These are phyloP conservation scores for Salminus brasiliensis DNA, from an alignment of 2,113 vertebrate genomes.

Conservation along the genomic window DNA sequence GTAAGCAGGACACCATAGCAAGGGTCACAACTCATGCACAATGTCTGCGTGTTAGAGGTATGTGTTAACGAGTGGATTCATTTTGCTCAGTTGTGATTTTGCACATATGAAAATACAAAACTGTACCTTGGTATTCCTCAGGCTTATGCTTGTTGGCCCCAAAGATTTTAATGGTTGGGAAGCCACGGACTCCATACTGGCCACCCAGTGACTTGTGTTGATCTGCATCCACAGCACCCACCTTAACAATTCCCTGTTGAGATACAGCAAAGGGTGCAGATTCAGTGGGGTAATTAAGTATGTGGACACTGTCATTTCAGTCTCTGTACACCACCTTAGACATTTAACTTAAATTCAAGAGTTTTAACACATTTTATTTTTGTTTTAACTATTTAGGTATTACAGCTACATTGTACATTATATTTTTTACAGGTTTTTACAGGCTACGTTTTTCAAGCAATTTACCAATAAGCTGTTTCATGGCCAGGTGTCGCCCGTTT, in stretches of 20 bases:
- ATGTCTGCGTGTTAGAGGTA: background rate
- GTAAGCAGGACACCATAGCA: background rate
- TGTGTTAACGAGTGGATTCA: background rate
- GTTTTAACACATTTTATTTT: too few relatives aligned
- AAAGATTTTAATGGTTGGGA: conserved; percentile 98
- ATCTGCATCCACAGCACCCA: conserved; percentile 95
- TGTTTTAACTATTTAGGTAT: too few relatives aligned
- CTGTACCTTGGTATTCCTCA: conserved; percentile 92
- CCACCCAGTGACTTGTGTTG: conserved; percentile 90
- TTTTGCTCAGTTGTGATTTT: background rate
- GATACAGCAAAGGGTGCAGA: conserved; percentile 13
- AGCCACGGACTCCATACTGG: conserved; percentile 91
- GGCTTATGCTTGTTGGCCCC: conserved; percentile 93
- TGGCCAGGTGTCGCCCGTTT: too few relatives aligned
- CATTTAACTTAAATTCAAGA: too few relatives aligned
- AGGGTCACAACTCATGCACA: background rate
- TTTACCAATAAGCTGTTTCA: too few relatives aligned
- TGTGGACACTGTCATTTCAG: too few relatives aligned
- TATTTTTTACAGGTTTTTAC: too few relatives aligned
- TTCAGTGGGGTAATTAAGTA: too few relatives aligned
- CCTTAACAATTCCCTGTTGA: conserved; percentile 87
- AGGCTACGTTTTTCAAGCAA: too few relatives aligned
- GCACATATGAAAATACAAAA: background rate
- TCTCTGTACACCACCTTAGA: too few relatives aligned
- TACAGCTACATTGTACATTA: too few relatives aligned